Evolutionary conservation across 2,888 invertebrate species (phyloP).

Genomic region (Drosophila kambysellisi): DNA sequence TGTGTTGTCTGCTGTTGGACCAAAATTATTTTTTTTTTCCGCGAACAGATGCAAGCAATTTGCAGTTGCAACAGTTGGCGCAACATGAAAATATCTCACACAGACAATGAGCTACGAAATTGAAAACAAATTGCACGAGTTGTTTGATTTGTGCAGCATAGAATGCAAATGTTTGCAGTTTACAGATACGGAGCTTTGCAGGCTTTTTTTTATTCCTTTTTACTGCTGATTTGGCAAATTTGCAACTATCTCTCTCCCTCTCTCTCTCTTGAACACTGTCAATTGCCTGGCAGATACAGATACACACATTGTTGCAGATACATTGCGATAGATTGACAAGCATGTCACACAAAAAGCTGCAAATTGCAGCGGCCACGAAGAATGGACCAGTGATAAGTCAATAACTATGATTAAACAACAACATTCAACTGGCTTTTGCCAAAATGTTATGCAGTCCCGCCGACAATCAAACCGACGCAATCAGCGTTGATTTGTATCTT

Average conservation of each 20-base stretch:
- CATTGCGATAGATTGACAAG: conserved; percentile 44
- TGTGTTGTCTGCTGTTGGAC: conserved; percentile 22
- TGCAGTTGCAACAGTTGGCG: conserved; percentile 63
- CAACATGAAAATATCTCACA: conserved; percentile 54
- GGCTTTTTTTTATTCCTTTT: conserved; percentile 33
- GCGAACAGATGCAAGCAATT: conserved; percentile 60
- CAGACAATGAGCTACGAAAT: conserved; percentile 55
- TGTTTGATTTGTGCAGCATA: conserved; percentile 59
- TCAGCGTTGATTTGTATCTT: conserved; percentile 58
- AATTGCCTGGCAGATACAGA: conserved; percentile 16
- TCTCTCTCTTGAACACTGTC: background rate
- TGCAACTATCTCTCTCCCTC: conserved; percentile 38
- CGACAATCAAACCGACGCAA: conserved; percentile 41
- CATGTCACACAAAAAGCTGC: conserved; percentile 59
- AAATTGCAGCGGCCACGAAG: conserved; percentile 63
- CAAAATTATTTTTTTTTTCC: background rate
- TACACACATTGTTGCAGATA: conserved; percentile 12
- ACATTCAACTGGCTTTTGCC: conserved; percentile 16
- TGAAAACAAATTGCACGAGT: conserved; percentile 69
- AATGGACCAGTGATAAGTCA: conserved; percentile 73
- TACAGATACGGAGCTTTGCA: conserved; percentile 13
- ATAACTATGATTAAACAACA: conserved; percentile 68
- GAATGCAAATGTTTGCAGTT: conserved; percentile 55
- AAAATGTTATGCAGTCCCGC: conserved; percentile 28
- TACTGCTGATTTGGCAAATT: conserved; percentile 66